Evolutionary conservation across 2,888 invertebrate species (phyloP).

Genomic region (Biston betularia): DNA sequence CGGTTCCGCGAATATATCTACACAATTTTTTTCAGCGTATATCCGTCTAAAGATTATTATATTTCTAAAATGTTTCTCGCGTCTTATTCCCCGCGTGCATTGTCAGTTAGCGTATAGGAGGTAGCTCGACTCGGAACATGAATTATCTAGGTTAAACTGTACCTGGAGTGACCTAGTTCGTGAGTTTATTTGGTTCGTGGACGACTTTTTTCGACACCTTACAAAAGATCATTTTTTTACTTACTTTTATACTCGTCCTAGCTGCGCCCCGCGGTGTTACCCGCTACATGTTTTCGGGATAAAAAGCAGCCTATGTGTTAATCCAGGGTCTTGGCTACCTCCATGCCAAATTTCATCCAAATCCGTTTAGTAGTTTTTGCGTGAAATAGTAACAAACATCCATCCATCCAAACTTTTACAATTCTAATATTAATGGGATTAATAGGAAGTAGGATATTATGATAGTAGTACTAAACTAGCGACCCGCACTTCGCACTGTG

Average conservation of each 20-base stretch:
- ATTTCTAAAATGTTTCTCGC: conserved; percentile 9
- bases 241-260: background rate
- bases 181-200: conserved; percentile 43
- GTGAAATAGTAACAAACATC: background rate
- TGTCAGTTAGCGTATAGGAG: conserved; percentile 23
- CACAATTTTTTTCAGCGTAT: background rate
- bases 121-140: conserved; percentile 38
- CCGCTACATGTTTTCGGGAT: too few species aligned
- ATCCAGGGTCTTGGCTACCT: too few species aligned
- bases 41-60: background rate
- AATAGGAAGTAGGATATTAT: too few species aligned
- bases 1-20: background rate
- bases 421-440: too few species aligned
- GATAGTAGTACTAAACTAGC: too few species aligned
- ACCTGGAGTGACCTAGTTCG: conserved; percentile 51
- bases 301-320: too few species aligned
- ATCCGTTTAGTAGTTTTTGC: too few species aligned
- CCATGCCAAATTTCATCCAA: too few species aligned
- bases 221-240: background rate
- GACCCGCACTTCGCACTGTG: too few species aligned
- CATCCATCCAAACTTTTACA: too few species aligned
- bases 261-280: too few species aligned
- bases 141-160: conserved; percentile 55
- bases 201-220: conserved; percentile 1
- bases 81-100: conserved; percentile 15